phyloP scores from a whole-genome alignment of 2,113 vertebrate species.

The Mystacornis crossleyi region DNA sequence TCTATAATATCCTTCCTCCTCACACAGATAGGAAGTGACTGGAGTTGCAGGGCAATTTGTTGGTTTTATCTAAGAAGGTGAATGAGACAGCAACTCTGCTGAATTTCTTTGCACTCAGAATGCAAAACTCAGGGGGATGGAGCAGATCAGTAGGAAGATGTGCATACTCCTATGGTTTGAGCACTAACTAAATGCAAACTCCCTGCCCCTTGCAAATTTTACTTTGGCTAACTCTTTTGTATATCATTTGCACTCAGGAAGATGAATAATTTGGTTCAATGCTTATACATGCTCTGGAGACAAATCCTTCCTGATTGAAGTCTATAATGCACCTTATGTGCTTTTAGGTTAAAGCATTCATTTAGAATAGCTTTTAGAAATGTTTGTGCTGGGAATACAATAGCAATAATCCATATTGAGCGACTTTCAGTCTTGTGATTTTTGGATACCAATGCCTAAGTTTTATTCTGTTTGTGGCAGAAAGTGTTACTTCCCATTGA shows the following conservation, averaged over 20 bases:
- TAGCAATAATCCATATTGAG: not conserved
- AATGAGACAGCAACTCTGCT: not conserved
- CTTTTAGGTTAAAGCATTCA: not conserved
- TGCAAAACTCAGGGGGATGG: not conserved
- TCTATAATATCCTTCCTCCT: not conserved
- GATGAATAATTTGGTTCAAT: not conserved
- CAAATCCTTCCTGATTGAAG: not conserved
- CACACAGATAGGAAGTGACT: not conserved
- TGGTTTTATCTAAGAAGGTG: not conserved
- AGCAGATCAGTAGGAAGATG: not conserved
- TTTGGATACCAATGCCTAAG: not conserved
- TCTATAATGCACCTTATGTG: not conserved
- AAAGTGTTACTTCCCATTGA: not conserved
- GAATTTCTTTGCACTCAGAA: not conserved
- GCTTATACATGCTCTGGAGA: not conserved
- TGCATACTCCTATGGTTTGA: not conserved
- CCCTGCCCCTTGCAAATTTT: not conserved
- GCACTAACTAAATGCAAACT: not conserved
- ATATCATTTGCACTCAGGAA: not conserved
- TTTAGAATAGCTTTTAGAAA: constrained; percentile 5
- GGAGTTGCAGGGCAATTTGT: not conserved
- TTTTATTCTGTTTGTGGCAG: not conserved
- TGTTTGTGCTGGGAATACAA: not conserved
- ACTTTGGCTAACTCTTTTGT: not conserved
- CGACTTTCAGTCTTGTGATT: not conserved